These are phyloP conservation scores for Rhopalosiphum padi DNA, from an alignment of 1,140 invertebrate genomes.

Conservation along the genomic window DNA sequence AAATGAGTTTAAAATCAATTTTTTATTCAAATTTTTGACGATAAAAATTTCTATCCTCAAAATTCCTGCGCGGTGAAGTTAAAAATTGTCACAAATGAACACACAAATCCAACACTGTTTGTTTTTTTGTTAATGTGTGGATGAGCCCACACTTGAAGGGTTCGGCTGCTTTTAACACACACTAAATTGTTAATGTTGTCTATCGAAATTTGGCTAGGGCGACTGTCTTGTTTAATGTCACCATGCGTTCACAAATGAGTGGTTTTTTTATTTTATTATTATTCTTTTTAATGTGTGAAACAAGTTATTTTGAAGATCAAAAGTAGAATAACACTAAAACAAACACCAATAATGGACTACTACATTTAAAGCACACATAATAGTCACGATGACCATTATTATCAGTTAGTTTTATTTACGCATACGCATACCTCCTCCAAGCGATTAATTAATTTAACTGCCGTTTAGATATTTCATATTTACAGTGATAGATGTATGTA, in stretches of 20 bases:
- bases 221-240: background rate
- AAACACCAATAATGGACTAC: background rate
- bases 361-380: background rate
- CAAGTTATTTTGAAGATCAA: background rate
- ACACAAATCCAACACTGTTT: background rate
- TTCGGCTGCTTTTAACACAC: conserved; percentile 23
- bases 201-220: conserved; percentile 18
- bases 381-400: background rate
- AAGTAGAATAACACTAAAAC: background rate
- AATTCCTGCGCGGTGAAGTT: background rate
- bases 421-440: background rate
- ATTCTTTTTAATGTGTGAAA: background rate
- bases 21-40: background rate
- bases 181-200: conserved; percentile 20
- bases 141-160: background rate
- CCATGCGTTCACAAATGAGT: background rate
- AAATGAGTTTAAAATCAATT: no score
- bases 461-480: background rate
- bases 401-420: background rate
- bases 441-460: background rate
- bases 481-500: background rate
- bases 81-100: background rate
- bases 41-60: background rate
- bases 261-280: background rate
- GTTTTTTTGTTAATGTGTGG: background rate